Evolutionary conservation across 2,113 vertebrate genomes (phyloP).

Genomic region (Pygoscelis adeliae): DNA sequence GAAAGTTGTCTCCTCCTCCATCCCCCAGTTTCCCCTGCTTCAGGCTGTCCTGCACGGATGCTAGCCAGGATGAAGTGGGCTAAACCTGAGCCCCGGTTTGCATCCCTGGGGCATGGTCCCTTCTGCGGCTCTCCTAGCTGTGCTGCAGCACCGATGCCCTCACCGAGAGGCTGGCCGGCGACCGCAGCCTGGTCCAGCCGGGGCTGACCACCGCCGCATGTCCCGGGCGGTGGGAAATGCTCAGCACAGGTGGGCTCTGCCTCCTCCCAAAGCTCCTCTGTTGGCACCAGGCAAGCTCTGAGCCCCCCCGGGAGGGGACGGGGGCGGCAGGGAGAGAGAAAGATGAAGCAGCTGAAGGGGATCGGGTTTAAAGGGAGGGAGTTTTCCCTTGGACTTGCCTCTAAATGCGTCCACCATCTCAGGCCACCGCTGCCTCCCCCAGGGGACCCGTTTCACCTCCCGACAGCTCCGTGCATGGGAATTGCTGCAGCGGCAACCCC

Average conservation of each 20-base stretch:
- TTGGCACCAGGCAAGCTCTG: neutral
- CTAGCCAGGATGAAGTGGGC: neutral
- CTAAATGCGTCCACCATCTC: neutral
- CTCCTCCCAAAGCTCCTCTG: neutral
- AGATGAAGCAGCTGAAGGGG: neutral
- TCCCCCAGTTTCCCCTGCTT: neutral
- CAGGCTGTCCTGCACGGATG: neutral
- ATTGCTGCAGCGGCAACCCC: neutral
- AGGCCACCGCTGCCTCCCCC: too few species aligned
- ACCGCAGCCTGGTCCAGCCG: neutral
- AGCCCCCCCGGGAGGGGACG: neutral
- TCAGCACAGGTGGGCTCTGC: neutral
- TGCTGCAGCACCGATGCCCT: neutral
- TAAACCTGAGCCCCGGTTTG: neutral
- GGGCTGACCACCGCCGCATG: neutral
- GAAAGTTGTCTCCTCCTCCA: neutral
- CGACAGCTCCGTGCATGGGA: accelerated
- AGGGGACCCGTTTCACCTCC: neutral
- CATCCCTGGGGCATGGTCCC: neutral
- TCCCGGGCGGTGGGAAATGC: accelerated
- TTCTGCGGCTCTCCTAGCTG: neutral
- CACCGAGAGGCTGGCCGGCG: neutral
- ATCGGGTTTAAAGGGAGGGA: neutral
- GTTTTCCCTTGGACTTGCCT: neutral
- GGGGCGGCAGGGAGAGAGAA: neutral